Conservation (phyloP, 2,797 vertebrate species). For the Distichodus sexfasciatus region DNA sequence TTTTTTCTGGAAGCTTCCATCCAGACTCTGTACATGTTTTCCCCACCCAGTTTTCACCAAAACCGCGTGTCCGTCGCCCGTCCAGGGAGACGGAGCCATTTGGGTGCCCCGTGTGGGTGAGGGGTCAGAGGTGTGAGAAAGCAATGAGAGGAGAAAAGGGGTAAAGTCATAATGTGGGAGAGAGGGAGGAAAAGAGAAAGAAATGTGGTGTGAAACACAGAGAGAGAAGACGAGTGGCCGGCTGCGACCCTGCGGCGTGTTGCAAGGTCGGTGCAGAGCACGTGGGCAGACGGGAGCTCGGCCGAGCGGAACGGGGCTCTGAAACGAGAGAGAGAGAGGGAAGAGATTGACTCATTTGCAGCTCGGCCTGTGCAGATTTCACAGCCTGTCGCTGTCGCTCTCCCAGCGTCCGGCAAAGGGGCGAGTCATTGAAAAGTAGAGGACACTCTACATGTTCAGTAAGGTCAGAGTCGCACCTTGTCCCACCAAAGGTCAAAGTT, state of each 20-base stretch:
- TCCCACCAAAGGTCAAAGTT: no score
- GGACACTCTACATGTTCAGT: no score
- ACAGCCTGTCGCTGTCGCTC: no score
- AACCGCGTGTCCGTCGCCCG: no score
- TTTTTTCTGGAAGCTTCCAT: slow-evolving; percentile 87
- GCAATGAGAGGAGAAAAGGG: neutral
- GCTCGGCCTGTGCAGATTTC: slow-evolving; percentile 8
- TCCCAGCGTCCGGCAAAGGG: no score
- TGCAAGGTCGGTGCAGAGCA: slow-evolving; percentile 27
- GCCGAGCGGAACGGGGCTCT: slow-evolving; percentile 73
- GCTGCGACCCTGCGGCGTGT: slow-evolving; percentile 17
- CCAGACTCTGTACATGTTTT: slow-evolving; percentile 58
- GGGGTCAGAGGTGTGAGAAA: neutral
- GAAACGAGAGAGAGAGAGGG: slow-evolving; percentile 64
- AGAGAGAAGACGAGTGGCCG: no score
- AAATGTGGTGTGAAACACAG: slow-evolving; percentile 2
- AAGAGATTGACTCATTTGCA: slow-evolving; percentile 9
- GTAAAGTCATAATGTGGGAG: slow-evolving; percentile 22
- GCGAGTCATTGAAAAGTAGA: no score
- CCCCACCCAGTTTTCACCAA: slow-evolving; percentile 8
- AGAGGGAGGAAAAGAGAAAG: slow-evolving; percentile 3
- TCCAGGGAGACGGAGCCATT: no score
- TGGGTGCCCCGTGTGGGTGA: neutral
- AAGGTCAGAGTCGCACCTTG: no score
- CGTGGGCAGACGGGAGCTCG: slow-evolving; percentile 56